Evolutionary conservation across 2,113 vertebrate genomes (phyloP), one percentile per base, ranked within the genome.

Genomic region (Scartelaos histophorus): DNA sequence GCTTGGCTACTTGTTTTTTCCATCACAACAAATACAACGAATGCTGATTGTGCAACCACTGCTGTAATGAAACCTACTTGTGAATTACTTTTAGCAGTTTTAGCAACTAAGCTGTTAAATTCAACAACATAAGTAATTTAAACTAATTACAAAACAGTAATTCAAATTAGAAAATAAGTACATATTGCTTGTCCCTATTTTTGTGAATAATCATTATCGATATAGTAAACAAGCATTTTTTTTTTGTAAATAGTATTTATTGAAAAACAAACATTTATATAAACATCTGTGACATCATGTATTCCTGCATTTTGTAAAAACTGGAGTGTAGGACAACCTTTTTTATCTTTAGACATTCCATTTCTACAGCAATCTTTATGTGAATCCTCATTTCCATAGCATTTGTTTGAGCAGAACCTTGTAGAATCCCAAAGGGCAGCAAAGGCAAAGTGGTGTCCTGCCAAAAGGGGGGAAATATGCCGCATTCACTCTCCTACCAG

Each of bases 361-460:
- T 16, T 13, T 17, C 54, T 66, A 62, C 61, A 34, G 58, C 38
- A 43, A 43, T 43, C 9, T 6, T 38, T 43, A 43, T 43, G 38
- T 43, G 38, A 43, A 43, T 43, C 17, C 5, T 61, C 56, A n/a
- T n/a, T 7, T 58, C 78, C 75, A 72, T 16, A 13, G 5, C n/a
- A 21, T 60, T 13, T 61, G 58, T 34, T 15, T 34, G 25, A 17
- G 25, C 58, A 34, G 25, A 34, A 10, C 25, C 24, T 34, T 29
- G 13, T 29, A 25, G 22, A 22, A 12, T 60, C 73, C 81, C 81
- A 75, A 74, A 24, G 69, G 82, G 79, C 75, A 66, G 75, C 76
- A 66, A 79, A 92, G 92, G 91, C 90, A 89, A 85, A 87, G 75
- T 76, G 88, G 84, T 84, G 79, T 71, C 83, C 69, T 64, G 66